Evolutionary conservation across 2,888 invertebrate species (phyloP).

Genomic region (Aradus depressus): DNA sequence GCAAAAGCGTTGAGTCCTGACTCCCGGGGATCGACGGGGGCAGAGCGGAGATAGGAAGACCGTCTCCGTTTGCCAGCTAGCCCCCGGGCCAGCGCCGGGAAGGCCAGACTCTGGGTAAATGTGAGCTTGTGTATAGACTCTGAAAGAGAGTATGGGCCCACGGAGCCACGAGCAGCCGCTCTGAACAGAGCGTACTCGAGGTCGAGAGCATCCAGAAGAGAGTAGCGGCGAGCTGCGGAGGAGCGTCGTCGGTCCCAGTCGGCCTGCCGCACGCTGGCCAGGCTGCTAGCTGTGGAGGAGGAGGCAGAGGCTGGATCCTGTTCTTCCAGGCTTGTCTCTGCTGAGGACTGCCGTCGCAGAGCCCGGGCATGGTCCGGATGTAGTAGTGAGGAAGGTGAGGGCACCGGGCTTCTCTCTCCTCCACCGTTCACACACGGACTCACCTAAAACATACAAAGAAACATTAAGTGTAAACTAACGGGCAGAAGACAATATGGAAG

Average conservation of each 20-base stretch:
- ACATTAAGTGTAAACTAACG: no score
- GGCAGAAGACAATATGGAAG: no score
- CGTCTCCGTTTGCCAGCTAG: slow-evolving; percentile 44
- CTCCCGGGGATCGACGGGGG: slow-evolving; percentile 38
- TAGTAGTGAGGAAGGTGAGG: slow-evolving; percentile 41
- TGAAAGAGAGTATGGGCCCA: slow-evolving; percentile 54
- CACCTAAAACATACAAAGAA: slow-evolving; percentile 36
- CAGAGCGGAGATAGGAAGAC: slow-evolving; percentile 6
- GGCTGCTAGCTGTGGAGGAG: slow-evolving; percentile 47
- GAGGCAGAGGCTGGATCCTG: slow-evolving; percentile 36
- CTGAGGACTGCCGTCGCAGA: slow-evolving; percentile 37
- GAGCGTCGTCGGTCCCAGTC: no score
- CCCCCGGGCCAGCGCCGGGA: slow-evolving; percentile 58
- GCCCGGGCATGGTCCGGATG: slow-evolving; percentile 60
- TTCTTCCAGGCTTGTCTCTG: slow-evolving; percentile 25
- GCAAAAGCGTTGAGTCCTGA: slow-evolving; percentile 58
- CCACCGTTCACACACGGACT: slow-evolving; percentile 35
- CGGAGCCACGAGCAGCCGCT: slow-evolving; percentile 57
- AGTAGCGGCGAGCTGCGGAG: slow-evolving; percentile 41
- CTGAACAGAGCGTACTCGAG: slow-evolving; percentile 56
- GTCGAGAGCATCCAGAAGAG: slow-evolving; percentile 58
- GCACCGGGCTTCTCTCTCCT: slow-evolving; percentile 21
- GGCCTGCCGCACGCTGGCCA: no score
- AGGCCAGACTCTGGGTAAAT: slow-evolving; percentile 60
- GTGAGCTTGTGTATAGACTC: slow-evolving; percentile 61